Evolutionary conservation across 2,113 vertebrate species (phyloP).

Genomic region (Phyllopteryx taeniolatus): DNA sequence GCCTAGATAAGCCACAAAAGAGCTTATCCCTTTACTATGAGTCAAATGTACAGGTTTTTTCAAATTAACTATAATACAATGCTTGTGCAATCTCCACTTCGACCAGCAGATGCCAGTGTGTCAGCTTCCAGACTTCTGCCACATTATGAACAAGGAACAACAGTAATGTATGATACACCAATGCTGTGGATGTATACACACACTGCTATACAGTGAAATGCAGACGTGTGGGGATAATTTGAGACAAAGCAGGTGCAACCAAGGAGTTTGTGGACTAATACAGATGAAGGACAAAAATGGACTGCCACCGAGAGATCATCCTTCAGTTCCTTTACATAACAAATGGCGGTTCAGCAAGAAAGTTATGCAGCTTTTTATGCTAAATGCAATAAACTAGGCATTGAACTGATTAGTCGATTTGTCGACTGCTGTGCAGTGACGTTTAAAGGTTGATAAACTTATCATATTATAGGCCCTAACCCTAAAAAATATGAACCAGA

Average conservation of each 20-base stretch:
- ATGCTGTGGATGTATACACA: constrained; percentile 20
- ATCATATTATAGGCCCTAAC: too few relatives aligned
- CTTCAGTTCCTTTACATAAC: not conserved
- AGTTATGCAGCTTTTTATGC: too few relatives aligned
- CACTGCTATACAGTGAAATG: constrained; percentile 18
- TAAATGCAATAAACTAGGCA: too few relatives aligned
- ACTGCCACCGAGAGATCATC: constrained; percentile 4
- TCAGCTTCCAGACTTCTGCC: constrained; percentile 40
- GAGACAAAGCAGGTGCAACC: constrained; percentile 14
- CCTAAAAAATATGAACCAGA: too few relatives aligned
- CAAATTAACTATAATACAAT: not conserved
- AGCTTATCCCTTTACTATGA: not conserved
- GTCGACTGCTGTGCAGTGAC: too few relatives aligned
- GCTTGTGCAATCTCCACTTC: constrained; percentile 8
- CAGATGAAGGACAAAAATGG: constrained; percentile 9
- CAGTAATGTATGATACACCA: constrained; percentile 15
- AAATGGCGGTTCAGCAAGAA: not conserved
- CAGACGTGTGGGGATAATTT: constrained; percentile 1
- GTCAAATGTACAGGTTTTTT: not conserved
- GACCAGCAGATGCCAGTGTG: constrained; percentile 74
- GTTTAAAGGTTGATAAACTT: too few relatives aligned
- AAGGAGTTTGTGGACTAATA: constrained; percentile 4
- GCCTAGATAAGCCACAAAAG: not conserved
- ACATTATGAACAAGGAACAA: not conserved
- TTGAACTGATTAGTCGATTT: too few relatives aligned